phyloP scores from a whole-genome alignment of 1,140 invertebrate genomes.

The Caerostris extrusa region DNA sequence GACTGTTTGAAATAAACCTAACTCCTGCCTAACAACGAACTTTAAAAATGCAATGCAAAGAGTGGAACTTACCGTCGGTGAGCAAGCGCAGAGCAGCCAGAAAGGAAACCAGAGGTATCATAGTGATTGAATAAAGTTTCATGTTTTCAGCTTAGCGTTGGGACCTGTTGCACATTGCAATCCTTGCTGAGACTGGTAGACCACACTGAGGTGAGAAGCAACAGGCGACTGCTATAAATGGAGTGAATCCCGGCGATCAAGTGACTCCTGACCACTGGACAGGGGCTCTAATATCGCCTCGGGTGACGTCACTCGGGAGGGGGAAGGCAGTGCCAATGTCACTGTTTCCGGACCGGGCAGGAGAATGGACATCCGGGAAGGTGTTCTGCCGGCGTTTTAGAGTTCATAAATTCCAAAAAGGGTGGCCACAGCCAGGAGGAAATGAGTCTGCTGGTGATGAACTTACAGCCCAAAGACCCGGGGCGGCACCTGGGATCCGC shows the following conservation, averaged over 20 bases:
- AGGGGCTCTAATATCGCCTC: constrained; percentile 58
- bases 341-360: constrained; percentile 36
- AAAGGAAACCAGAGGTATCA: constrained; percentile 91
- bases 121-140: constrained; percentile 79
- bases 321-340: constrained; percentile 66
- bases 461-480: constrained; percentile 38
- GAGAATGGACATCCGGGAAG: constrained; percentile 74
- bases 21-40: too few species aligned
- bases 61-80: constrained; percentile 87
- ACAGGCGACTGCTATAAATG: neutral
- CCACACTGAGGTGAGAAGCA: constrained; percentile 7
- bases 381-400: constrained; percentile 58
- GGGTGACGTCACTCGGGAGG: constrained; percentile 63
- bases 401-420: constrained; percentile 75
- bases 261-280: constrained; percentile 53
- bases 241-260: constrained; percentile 7
- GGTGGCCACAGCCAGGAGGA: constrained; percentile 62
- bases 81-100: constrained; percentile 90
- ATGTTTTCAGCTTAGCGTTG: constrained; percentile 64
- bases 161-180: constrained; percentile 38
- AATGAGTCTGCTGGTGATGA: constrained; percentile 59
- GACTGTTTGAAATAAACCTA: too few species aligned
- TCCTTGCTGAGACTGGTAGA: constrained; percentile 12
- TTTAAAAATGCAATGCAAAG: too few species aligned
- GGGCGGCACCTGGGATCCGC: neutral